Evolutionary conservation across 2,797 vertebrate genomes (phyloP), one percentile per base, ranked within the genome.

Genomic region (Eospalax fontanierii): DNA sequence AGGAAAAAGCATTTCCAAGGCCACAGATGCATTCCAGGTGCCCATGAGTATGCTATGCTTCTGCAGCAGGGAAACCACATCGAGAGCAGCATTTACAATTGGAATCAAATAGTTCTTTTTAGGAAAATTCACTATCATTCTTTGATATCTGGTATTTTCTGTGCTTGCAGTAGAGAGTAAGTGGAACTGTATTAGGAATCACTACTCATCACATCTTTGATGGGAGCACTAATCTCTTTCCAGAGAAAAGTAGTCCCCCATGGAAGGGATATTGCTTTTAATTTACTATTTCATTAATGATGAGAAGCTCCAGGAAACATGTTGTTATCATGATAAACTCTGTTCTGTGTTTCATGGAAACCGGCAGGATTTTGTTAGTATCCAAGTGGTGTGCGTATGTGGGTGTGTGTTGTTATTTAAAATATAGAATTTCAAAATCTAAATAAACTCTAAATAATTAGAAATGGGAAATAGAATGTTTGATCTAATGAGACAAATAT

Each of bases 241-340:
- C 0, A 0, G 68, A 81, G 78, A 18, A 50, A 76, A 75, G 66
- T 14, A 26, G 24, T 85, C 15, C 38, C 9, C 6, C 82, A 6
- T 2, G 21, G 28, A 50, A 70, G 6, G 9, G 7, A 4, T 50
- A 84, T 65, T 83, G 9, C 15, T 92, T 89, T 94, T 90, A 65
- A 70, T 79, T 82, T 71, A 73, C 21, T 76, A 38, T 83, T 86
- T 91, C 6, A 85, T 88, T 88, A 81, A 86, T 74, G 76, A 43
- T 5, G 28, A 73, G 22, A 87, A 57, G 11, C 33, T 79, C 6
- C 28, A 80, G 38, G 73, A 59, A 75, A 76, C 11, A 68, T 38
- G 66, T 21, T 38, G 21, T 9, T n/a, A 15, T n/a, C 46, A 50
- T 71, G 40, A 90, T 87, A 94, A 85, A n/a, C 33, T 94, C 81